Evolutionary conservation across 2,888 invertebrate species (phyloP).

Genomic region (Elegia similella): DNA sequence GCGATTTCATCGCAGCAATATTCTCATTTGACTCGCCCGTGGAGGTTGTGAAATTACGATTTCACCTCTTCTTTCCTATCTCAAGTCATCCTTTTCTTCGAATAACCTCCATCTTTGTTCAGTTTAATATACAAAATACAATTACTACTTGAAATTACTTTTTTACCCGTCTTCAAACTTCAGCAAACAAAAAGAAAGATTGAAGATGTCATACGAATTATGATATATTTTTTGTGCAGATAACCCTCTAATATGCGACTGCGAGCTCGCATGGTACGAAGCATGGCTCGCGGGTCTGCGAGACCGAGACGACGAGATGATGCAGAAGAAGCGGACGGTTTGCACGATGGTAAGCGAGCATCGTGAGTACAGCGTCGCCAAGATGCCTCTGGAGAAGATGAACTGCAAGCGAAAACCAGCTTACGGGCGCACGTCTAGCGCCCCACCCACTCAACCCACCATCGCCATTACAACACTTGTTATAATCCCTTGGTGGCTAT

Average conservation of each 20-base stretch:
- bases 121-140: too few relatives aligned
- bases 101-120: too few relatives aligned
- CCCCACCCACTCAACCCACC: slow-evolving; percentile 40
- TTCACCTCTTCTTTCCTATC: too few relatives aligned
- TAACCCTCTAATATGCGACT: slow-evolving; percentile 93
- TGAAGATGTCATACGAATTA: too few relatives aligned
- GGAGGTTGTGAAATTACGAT: too few relatives aligned
- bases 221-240: slow-evolving; percentile 78
- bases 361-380: slow-evolving; percentile 90
- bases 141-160: too few relatives aligned
- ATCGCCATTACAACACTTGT: slow-evolving; percentile 50
- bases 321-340: slow-evolving; percentile 92
- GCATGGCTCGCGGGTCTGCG: slow-evolving; percentile 89
- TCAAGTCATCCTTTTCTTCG: too few relatives aligned
- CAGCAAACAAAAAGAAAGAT: too few relatives aligned
- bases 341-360: slow-evolving; percentile 91
- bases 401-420: slow-evolving; percentile 88
- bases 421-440: slow-evolving; percentile 59
- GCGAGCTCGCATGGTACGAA: slow-evolving; percentile 94
- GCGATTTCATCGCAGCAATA: too few relatives aligned
- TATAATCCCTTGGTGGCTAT: slow-evolving; percentile 57
- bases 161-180: too few relatives aligned
- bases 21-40: too few relatives aligned
- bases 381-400: slow-evolving; percentile 91
- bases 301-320: slow-evolving; percentile 93